Conservation (phyloP, 2,113 vertebrate species). For the Mus pahari region DNA sequence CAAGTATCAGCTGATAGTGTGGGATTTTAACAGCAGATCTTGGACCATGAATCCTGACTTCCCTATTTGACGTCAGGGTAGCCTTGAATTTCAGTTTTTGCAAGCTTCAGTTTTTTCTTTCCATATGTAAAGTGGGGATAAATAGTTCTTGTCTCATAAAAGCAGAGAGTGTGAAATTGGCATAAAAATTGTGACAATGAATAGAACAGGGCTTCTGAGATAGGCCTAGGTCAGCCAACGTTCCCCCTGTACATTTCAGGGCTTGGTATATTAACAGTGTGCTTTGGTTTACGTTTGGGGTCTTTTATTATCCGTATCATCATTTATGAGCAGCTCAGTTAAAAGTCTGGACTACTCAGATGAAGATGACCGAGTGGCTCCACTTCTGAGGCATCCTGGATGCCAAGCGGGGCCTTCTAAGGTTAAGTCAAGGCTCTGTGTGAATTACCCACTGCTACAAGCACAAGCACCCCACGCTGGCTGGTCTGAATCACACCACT, state of each 20-base stretch:
- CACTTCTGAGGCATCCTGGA: not conserved
- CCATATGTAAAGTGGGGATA: slow-evolving; percentile 28
- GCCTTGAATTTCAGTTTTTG: not conserved
- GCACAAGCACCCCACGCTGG: not conserved
- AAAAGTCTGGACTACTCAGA: not conserved
- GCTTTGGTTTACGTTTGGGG: not conserved
- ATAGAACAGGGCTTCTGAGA: not conserved
- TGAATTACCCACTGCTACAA: not conserved
- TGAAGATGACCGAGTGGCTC: not conserved
- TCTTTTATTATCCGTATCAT: not conserved
- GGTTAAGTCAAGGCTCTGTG: not conserved
- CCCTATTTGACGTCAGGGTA: not conserved
- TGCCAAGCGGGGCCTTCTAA: not conserved
- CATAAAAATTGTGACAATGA: slow-evolving; percentile 48
- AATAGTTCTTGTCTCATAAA: not conserved
- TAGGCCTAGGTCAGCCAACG: not conserved
- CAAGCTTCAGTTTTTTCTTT: slow-evolving; percentile 10
- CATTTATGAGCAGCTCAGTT: not conserved
- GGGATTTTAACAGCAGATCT: not conserved
- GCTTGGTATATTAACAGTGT: not conserved
- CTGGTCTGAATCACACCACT: not conserved
- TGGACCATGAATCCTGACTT: not conserved
- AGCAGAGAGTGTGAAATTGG: not conserved
- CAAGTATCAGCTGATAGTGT: not conserved
- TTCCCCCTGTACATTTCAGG: slow-evolving; percentile 31